Conservation (phyloP, 2,888 invertebrate genomes). For the Apodemia hepburni region DNA sequence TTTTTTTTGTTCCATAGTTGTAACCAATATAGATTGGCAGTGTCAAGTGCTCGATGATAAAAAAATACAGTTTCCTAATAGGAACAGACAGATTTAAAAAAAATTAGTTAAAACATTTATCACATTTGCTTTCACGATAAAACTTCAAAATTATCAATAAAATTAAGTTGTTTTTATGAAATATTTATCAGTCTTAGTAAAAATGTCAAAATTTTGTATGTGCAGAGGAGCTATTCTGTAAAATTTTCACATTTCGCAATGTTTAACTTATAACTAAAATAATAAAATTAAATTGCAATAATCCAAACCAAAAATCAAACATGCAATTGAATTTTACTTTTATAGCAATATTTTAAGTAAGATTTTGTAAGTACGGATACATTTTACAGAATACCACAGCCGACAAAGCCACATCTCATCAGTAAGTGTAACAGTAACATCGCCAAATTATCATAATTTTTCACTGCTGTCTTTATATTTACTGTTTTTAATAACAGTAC, state of each 20-base stretch:
- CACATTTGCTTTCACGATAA: constrained; percentile 44
- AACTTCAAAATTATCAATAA: constrained; percentile 6
- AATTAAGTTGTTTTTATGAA: constrained; percentile 4
- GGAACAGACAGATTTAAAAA: constrained; percentile 44
- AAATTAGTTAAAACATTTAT: constrained; percentile 69
- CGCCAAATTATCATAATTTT: not conserved
- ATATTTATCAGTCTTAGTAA: constrained; percentile 8
- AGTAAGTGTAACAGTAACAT: not conserved
- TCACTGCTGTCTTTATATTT: too few relatives aligned
- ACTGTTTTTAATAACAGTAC: too few relatives aligned
- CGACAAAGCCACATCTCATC: not conserved
- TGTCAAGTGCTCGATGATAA: not conserved
- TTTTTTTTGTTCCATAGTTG: not conserved
- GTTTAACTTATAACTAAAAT: not conserved
- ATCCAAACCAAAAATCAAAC: not conserved
- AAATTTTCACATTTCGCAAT: not conserved
- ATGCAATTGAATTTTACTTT: not conserved
- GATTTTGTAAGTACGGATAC: not conserved
- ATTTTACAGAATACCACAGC: constrained; percentile 6
- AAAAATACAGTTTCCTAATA: not conserved
- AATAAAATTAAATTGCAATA: not conserved
- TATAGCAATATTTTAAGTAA: not conserved
- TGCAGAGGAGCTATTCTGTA: not conserved
- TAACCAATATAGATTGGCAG: not conserved
- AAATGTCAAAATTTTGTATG: constrained; percentile 2